Evolutionary conservation across 1,140 invertebrate species (phyloP).

Genomic region (Ectropis grisescens): DNA sequence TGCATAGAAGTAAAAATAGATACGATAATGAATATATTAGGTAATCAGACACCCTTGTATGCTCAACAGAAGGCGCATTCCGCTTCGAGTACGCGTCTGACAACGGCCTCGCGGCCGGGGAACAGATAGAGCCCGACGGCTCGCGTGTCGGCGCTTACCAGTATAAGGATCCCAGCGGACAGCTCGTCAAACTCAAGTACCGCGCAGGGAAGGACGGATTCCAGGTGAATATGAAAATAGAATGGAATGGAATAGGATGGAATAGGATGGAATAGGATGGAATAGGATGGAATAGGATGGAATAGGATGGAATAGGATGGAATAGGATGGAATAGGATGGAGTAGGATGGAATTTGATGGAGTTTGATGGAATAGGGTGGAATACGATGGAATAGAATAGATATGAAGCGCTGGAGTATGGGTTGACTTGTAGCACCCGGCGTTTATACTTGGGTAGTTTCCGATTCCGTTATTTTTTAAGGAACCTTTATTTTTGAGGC

Average conservation of each 20-base stretch:
- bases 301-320: slow-evolving; percentile 44
- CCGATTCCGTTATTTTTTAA: no score
- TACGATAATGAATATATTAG: no score
- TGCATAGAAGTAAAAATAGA: no score
- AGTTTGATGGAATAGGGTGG: background rate
- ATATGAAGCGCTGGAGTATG: no score
- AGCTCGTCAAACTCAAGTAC: slow-evolving; percentile 75
- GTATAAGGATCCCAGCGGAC: slow-evolving; percentile 73
- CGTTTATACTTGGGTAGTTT: no score
- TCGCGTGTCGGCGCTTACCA: slow-evolving; percentile 75
- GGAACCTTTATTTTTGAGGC: no score
- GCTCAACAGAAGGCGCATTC: slow-evolving; percentile 74
- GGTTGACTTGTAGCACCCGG: no score
- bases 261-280: background rate
- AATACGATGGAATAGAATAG: background rate
- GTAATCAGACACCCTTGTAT: no score
- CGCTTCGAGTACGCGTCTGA: slow-evolving; percentile 76
- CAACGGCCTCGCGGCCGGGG: slow-evolving; percentile 73
- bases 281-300: background rate
- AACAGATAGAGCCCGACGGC: slow-evolving; percentile 73
- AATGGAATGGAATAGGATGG: background rate
- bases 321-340: background rate
- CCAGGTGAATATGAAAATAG: slow-evolving; percentile 34
- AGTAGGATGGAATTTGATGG: background rate
- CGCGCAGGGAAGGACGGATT: slow-evolving; percentile 77